These are phyloP conservation scores for Agrotis exclamationis DNA, from an alignment of 2,888 invertebrate genomes.

Conservation along the genomic window DNA sequence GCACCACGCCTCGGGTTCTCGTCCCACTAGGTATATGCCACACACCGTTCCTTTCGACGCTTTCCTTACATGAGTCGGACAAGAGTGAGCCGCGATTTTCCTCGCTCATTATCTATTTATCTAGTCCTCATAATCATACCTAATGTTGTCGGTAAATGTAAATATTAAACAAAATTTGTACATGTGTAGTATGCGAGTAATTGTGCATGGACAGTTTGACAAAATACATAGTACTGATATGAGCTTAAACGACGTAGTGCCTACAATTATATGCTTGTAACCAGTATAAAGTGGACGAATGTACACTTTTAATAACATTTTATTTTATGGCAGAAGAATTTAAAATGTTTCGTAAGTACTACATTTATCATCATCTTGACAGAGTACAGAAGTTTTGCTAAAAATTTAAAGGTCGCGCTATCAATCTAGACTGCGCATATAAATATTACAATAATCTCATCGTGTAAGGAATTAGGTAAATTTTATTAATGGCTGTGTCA, in stretches of 20 bases:
- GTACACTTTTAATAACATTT: constrained; percentile 68
- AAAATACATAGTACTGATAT: constrained; percentile 91
- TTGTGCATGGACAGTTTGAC: constrained; percentile 86
- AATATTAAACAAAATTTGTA: constrained; percentile 85
- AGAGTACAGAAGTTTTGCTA: constrained; percentile 62
- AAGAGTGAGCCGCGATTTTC: constrained; percentile 47
- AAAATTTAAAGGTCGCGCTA: constrained; percentile 64
- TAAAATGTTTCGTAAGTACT: constrained; percentile 68
- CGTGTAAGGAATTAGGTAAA: constrained; percentile 75
- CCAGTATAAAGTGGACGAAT: constrained; percentile 80
- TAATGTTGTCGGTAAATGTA: constrained; percentile 78
- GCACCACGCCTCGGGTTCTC: constrained; percentile 30
- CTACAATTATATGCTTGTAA: constrained; percentile 91
- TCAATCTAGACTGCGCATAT: constrained; percentile 65
- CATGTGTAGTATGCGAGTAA: constrained; percentile 86
- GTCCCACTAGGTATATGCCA: constrained; percentile 22
- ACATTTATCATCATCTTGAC: constrained; percentile 66
- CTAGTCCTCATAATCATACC: constrained; percentile 65
- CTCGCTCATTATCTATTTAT: constrained; percentile 60
- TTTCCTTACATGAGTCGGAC: constrained; percentile 60
- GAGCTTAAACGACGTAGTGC: constrained; percentile 93
- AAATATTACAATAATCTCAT: constrained; percentile 65
- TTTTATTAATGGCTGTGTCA: constrained; percentile 83
- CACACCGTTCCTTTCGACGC: constrained; percentile 54
- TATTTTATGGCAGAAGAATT: constrained; percentile 73